Percentiles rank a stretch among this genome's conserved stretches.
Conservation (phyloP, 2,113 vertebrate genomes). For the rat (Rattus norvegicus) region DNA sequence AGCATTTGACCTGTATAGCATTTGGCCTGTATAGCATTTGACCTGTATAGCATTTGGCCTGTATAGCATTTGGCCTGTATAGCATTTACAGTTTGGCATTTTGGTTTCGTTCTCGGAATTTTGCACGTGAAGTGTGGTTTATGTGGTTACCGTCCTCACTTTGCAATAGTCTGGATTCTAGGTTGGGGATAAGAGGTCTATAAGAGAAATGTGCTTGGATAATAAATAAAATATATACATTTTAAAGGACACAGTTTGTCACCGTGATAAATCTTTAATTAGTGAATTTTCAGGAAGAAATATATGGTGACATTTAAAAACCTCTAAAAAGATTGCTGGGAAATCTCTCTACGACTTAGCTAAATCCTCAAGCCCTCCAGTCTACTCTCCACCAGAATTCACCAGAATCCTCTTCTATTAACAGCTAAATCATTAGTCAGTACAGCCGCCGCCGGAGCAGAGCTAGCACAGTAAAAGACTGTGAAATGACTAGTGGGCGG, state of each 20-base stretch:
- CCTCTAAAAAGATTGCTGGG: neutral
- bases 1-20: no score
- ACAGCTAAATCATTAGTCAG: constrained; percentile 47
- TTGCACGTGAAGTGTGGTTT: neutral
- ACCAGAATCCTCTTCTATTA: constrained; percentile 18
- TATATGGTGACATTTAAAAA: neutral
- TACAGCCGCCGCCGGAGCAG: neutral
- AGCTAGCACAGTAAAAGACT: neutral
- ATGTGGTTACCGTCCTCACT: neutral
- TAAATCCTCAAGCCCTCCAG: neutral
- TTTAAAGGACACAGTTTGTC: neutral
- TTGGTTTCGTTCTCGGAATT: constrained; percentile 12
- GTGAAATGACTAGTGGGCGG: neutral
- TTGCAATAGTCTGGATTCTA: neutral
- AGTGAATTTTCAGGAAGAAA: constrained; percentile 6
- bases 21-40: no score
- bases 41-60: no score
- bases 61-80: no score
- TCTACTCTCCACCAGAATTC: constrained; percentile 38
- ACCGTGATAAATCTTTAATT: neutral
- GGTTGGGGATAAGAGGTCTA: constrained; percentile 18
- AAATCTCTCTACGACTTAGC: neutral
- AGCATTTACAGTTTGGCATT: neutral
- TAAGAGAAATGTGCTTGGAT: neutral
- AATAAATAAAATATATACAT: neutral